Conservation (phyloP, 2,888 invertebrate species). For the Endomychus coccineus region DNA sequence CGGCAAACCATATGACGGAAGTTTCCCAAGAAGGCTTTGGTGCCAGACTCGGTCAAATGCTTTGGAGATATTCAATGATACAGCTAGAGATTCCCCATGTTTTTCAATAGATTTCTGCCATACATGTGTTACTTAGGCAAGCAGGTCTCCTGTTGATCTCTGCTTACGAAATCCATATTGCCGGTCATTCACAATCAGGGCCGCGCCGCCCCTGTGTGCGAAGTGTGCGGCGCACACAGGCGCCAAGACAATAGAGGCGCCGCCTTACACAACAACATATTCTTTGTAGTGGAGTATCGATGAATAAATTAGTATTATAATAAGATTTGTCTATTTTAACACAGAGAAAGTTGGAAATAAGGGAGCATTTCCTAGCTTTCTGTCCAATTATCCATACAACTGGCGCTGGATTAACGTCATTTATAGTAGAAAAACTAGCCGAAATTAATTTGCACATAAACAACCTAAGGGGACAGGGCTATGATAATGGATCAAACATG, state of each 20-base stretch:
- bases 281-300: no score
- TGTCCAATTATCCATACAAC: slow-evolving; percentile 17
- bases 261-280: slow-evolving; percentile 12
- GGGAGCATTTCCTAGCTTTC: slow-evolving; percentile 21
- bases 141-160: no score
- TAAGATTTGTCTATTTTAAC: slow-evolving; percentile 22
- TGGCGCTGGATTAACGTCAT: slow-evolving; percentile 17
- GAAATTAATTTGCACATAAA: slow-evolving; percentile 14
- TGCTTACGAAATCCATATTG: no score
- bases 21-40: no score
- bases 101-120: no score
- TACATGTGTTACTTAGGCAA: no score
- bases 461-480: slow-evolving; percentile 19
- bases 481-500: slow-evolving; percentile 24
- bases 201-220: slow-evolving; percentile 20
- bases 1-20: no score
- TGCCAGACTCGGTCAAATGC: no score
- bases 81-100: no score
- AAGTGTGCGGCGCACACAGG: slow-evolving; percentile 22
- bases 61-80: no score
- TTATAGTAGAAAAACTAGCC: slow-evolving; percentile 17
- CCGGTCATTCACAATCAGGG: no score
- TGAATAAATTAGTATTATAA: slow-evolving; percentile 26
- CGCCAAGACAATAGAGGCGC: slow-evolving; percentile 16
- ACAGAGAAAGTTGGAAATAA: slow-evolving; percentile 17